These are phyloP conservation scores for Samia ricini DNA, from an alignment of 1,140 invertebrate species.

Conservation along the genomic window DNA sequence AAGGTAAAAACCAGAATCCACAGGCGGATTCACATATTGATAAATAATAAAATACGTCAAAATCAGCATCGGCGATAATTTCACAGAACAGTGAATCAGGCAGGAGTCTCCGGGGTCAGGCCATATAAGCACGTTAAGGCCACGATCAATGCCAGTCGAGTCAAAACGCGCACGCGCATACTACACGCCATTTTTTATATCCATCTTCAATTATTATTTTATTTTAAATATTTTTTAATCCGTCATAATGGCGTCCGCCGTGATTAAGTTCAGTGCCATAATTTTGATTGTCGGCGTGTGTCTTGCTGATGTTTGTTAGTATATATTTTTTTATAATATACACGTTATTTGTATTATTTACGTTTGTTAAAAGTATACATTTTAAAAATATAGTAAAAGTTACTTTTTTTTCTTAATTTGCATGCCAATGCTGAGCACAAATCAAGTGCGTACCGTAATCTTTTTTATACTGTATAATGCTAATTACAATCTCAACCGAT, in stretches of 20 bases:
- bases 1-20: neutral
- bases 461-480: too few relatives aligned
- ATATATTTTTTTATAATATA: constrained; percentile 26
- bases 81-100: constrained; percentile 46
- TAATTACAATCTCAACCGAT: too few relatives aligned
- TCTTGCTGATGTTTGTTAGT: constrained; percentile 59
- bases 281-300: constrained; percentile 49
- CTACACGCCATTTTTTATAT: constrained; percentile 31
- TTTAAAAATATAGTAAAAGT: neutral
- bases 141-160: constrained; percentile 58
- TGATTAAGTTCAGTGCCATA: constrained; percentile 69
- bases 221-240: constrained; percentile 40
- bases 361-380: neutral
- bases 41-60: constrained; percentile 2
- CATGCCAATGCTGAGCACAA: neutral
- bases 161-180: constrained; percentile 37
- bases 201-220: constrained; percentile 39
- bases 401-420: neutral
- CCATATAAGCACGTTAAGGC: constrained; percentile 57
- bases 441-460: too few relatives aligned
- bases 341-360: neutral
- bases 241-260: constrained; percentile 56
- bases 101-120: constrained; percentile 29
- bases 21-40: constrained; percentile 1
- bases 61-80: constrained; percentile 17